Conservation (phyloP, 2,888 invertebrate genomes). For the Arctia plantaginis region DNA sequence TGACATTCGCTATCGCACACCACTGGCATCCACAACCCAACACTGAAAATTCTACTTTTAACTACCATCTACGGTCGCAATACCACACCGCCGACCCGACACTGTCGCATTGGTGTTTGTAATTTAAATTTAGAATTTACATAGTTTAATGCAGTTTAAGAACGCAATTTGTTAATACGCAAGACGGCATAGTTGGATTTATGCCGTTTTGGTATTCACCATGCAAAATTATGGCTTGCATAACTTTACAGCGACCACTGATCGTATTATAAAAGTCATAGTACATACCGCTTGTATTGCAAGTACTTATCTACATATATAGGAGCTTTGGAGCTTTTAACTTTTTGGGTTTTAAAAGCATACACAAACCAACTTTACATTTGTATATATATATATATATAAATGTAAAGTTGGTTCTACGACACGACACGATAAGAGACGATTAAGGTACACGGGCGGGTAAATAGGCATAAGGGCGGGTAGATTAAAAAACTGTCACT, state of each 20-base stretch:
- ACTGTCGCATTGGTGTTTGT: slow-evolving; percentile 68
- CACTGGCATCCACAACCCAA: slow-evolving; percentile 55
- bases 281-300: neutral
- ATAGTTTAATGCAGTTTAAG: slow-evolving; percentile 80
- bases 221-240: slow-evolving; percentile 50
- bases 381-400: too few species aligned
- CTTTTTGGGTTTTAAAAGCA: too few species aligned
- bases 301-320: too few species aligned
- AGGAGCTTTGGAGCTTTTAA: too few species aligned
- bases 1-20: slow-evolving; percentile 65
- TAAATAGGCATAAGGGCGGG: neutral
- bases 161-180: slow-evolving; percentile 77
- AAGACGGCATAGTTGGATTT: slow-evolving; percentile 66
- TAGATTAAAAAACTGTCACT: too few species aligned
- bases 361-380: too few species aligned
- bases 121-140: slow-evolving; percentile 80
- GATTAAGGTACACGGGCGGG: neutral
- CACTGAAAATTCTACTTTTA: slow-evolving; percentile 69
- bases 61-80: slow-evolving; percentile 60
- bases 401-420: too few species aligned
- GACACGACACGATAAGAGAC: too few species aligned
- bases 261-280: neutral
- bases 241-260: slow-evolving; percentile 37
- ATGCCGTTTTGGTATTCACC: slow-evolving; percentile 56
- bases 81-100: slow-evolving; percentile 49